Evolutionary conservation across 2,888 invertebrate species (phyloP), one percentile per base, ranked within the genome.

Genomic region (Xylota sylvarum): DNA sequence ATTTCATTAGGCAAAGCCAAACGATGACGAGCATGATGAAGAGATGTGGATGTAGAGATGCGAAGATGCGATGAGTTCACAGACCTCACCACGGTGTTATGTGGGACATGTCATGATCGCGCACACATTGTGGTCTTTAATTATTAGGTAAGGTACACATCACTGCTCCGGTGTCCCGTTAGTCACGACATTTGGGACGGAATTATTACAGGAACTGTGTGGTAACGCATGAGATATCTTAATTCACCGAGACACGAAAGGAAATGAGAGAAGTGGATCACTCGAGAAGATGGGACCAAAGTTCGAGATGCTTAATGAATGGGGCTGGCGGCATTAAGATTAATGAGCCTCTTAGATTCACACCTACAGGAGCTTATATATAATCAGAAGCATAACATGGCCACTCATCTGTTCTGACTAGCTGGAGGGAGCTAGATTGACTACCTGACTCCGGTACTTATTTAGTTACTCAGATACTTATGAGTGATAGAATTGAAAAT

Each of bases 1-100:
- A 80, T 74, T 79, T 74, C 50, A 58, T 77, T 77, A 76, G 12
- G 12, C 37, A 64, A 50, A 64, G 9, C 32, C 37, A 56, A 55
- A 27, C 12, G 32, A 46, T 27, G 40, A 56, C 12, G 50, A 56
- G 14, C 37, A 50, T 14, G 50, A 67, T 67, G 37, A 58, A 6
- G 58, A 56, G 43, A 67, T 55, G 32, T 0, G 46, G 32, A 32
- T 46, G 17, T 27, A 0, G 19, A 55, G 5, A 52, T 27, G 17
- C 32, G 9, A 14, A 30, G 9, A 5, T 37, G 17, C 9, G 32
- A 37, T 12, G 65, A 17, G 76, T 76, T 76, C 76, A 65, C 5
- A 56, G 76, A 76, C 65, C 65, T 46, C 37, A 52, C 48, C 17
- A 52, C 19, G 40, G 64, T 14, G 37, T 32, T 30, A 56, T 65